phyloP scores from a whole-genome alignment of 37 sponge, comb jelly and placozoan genomes.

The Geodia barretti region DNA sequence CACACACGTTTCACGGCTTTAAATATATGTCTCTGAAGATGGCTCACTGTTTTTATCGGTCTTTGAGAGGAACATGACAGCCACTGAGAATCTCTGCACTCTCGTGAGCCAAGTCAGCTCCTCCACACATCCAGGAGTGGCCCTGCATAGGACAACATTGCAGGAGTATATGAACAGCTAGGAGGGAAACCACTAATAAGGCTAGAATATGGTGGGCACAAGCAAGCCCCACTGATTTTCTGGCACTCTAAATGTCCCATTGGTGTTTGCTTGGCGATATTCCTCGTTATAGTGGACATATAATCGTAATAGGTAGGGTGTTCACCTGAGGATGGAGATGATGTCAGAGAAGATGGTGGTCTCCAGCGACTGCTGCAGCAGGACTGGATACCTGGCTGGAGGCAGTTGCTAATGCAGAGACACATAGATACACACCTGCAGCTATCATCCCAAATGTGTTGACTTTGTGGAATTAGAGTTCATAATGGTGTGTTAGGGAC shows the following conservation, averaged over 20 bases:
- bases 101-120: slow-evolving; percentile 76
- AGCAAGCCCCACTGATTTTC: neutral
- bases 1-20: too few species aligned
- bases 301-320: slow-evolving; percentile 45
- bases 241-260: neutral
- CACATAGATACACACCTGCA: slow-evolving; percentile 27
- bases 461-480: too few species aligned
- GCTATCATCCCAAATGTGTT: too few species aligned
- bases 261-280: too few species aligned
- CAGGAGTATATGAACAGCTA: neutral
- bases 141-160: slow-evolving; percentile 17
- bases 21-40: too few species aligned
- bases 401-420: too few species aligned
- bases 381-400: slow-evolving; percentile 43
- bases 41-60: slow-evolving; percentile 58
- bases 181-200: neutral
- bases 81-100: slow-evolving; percentile 88
- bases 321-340: slow-evolving; percentile 42
- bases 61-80: slow-evolving; percentile 88
- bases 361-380: slow-evolving; percentile 81
- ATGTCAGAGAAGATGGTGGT: slow-evolving; percentile 69
- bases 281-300: too few species aligned
- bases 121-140: slow-evolving; percentile 46
- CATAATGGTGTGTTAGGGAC: too few species aligned
- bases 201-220: neutral